These are phyloP conservation scores for Falcunculus frontatus DNA, from an alignment of 2,113 vertebrate genomes.

Conservation along the genomic window DNA sequence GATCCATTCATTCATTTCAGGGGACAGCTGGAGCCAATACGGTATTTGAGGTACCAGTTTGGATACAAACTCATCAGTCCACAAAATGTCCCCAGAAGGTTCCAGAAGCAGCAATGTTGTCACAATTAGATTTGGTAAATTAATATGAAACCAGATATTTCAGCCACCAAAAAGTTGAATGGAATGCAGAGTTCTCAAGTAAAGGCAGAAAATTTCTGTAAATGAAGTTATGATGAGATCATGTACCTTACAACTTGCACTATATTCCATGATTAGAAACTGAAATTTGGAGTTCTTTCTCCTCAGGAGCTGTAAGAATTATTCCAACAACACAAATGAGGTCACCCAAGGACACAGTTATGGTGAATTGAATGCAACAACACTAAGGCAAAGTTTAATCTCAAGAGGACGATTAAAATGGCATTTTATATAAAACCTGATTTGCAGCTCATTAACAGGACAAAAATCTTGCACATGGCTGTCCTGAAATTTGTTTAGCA, in stretches of 20 bases:
- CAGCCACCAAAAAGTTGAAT: not conserved
- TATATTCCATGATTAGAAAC: not conserved
- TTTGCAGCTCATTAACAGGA: not conserved
- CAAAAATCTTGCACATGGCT: not conserved
- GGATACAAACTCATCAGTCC: not conserved
- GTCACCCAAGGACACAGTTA: not conserved
- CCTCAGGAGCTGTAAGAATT: not conserved
- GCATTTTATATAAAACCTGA: not conserved
- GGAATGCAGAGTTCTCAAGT: not conserved
- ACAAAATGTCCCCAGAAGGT: not conserved
- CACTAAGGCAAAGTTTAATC: not conserved
- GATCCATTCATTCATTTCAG: not conserved
- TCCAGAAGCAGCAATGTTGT: not conserved
- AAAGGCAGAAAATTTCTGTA: not conserved
- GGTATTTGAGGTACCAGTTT: not conserved
- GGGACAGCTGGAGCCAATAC: not conserved
- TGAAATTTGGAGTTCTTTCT: not conserved
- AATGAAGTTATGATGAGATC: not conserved
- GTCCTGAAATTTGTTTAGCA: not conserved
- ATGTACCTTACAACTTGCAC: not conserved
- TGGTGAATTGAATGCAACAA: not conserved
- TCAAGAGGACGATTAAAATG: not conserved
- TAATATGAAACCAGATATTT: not conserved
- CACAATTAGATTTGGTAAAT: rapidly evolving
- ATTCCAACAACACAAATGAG: not conserved